Conservation (phyloP, 2,113 vertebrate genomes). For the Vicugna pacos region DNA sequence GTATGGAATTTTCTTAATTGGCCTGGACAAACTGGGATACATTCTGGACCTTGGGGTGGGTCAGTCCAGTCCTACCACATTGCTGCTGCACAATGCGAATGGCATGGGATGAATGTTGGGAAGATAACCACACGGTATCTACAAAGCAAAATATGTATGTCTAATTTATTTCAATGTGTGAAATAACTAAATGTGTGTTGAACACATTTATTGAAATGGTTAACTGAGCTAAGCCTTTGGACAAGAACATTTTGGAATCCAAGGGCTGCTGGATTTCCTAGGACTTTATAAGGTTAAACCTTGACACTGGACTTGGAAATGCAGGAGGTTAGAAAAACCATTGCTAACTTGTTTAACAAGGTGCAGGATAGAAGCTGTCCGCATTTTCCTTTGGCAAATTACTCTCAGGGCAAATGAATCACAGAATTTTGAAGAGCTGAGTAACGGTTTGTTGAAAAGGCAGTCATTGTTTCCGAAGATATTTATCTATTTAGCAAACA, state of each 20-base stretch:
- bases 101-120: background rate
- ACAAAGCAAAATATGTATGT: background rate
- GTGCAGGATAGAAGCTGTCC: background rate
- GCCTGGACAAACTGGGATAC: background rate
- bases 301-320: background rate
- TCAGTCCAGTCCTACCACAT: background rate
- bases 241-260: background rate
- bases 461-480: slow-evolving; percentile 35
- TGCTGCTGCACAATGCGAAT: background rate
- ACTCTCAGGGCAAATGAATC: slow-evolving; percentile 28
- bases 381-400: slow-evolving; percentile 28
- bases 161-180: background rate
- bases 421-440: slow-evolving; percentile 2
- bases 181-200: background rate
- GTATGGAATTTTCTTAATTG: background rate
- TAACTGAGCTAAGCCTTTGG: background rate
- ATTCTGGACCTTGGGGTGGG: background rate
- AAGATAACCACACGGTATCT: background rate
- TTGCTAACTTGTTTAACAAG: background rate
- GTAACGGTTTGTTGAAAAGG: slow-evolving; percentile 46
- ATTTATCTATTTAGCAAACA: slow-evolving; percentile 45
- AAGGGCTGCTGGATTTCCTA: background rate
- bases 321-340: background rate
- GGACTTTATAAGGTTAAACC: background rate
- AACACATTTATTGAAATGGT: background rate